These are phyloP conservation scores for Gallirallus australis DNA, from an alignment of 2,797 vertebrate species.

Conservation along the genomic window DNA sequence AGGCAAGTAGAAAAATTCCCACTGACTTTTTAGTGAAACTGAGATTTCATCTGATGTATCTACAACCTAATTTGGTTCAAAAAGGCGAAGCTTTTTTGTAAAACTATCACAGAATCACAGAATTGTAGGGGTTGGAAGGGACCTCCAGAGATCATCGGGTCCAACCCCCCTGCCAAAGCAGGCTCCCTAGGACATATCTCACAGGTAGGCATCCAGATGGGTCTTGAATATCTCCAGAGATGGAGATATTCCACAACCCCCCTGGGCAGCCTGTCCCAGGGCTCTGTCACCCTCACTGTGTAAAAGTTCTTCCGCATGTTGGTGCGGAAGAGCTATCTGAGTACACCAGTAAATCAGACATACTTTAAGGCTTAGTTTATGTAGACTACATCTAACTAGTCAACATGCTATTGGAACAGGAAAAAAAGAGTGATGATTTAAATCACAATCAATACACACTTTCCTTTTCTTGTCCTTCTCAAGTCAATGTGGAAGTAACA, in stretches of 20 bases:
- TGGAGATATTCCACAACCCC: too few relatives aligned
- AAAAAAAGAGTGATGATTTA: background rate
- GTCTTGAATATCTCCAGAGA: too few relatives aligned
- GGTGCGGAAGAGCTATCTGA: too few relatives aligned
- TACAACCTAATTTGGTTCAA: background rate
- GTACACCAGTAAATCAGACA: background rate
- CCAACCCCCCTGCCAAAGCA: too few relatives aligned
- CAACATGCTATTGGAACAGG: background rate
- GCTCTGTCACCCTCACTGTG: too few relatives aligned
- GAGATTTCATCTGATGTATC: background rate
- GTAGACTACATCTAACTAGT: background rate
- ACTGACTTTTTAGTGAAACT: constrained; percentile 3
- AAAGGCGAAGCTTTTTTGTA: background rate
- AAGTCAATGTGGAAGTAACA: background rate
- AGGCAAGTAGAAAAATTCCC: background rate
- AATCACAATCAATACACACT: constrained; percentile 2
- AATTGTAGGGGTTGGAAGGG: too few relatives aligned
- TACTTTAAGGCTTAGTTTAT: background rate
- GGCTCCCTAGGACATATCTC: too few relatives aligned
- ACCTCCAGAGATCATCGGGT: too few relatives aligned
- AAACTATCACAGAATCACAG: background rate
- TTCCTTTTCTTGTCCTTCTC: background rate
- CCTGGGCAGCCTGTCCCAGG: too few relatives aligned
- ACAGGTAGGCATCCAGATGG: too few relatives aligned
- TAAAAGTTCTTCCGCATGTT: too few relatives aligned